Evolutionary conservation across 2,113 vertebrate genomes (phyloP).

Genomic region (Phylloscopus whistleri): DNA sequence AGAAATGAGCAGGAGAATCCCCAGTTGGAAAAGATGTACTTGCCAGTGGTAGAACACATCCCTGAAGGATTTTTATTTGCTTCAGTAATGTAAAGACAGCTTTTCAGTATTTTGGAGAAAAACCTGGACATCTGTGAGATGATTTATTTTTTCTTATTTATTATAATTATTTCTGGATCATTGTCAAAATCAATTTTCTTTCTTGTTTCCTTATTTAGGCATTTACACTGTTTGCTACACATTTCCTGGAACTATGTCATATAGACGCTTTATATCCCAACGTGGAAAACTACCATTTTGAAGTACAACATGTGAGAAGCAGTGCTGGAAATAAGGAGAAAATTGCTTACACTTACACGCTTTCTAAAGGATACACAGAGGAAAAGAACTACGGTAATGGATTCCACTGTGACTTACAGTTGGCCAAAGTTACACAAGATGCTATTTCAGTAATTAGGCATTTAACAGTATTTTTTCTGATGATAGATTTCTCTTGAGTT

Average conservation of each 20-base stretch:
- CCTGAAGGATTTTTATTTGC: neutral
- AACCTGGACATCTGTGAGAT: neutral
- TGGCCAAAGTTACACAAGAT: neutral
- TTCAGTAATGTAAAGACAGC: neutral
- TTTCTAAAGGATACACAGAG: constrained; percentile 86
- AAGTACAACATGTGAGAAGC: constrained; percentile 85
- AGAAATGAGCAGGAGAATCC: neutral
- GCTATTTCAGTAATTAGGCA: neutral
- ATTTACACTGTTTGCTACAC: constrained; percentile 94
- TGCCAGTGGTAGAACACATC: neutral
- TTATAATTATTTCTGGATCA: neutral
- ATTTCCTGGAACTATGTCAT: constrained; percentile 93
- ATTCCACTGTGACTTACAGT: neutral
- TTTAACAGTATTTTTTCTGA: neutral
- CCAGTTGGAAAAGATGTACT: neutral
- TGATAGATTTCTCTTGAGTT: neutral
- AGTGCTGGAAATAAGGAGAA: constrained; percentile 75
- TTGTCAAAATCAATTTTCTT: neutral
- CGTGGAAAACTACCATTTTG: constrained; percentile 93
- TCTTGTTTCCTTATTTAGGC: constrained; percentile 73
- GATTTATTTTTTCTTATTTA: neutral
- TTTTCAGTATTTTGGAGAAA: neutral
- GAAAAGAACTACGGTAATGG: constrained; percentile 90
- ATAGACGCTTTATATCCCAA: constrained; percentile 88
- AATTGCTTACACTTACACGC: constrained; percentile 85